These are phyloP conservation scores for Lamellibrachia luymesi DNA, from an alignment of 1,140 invertebrate species.

Conservation along the genomic window DNA sequence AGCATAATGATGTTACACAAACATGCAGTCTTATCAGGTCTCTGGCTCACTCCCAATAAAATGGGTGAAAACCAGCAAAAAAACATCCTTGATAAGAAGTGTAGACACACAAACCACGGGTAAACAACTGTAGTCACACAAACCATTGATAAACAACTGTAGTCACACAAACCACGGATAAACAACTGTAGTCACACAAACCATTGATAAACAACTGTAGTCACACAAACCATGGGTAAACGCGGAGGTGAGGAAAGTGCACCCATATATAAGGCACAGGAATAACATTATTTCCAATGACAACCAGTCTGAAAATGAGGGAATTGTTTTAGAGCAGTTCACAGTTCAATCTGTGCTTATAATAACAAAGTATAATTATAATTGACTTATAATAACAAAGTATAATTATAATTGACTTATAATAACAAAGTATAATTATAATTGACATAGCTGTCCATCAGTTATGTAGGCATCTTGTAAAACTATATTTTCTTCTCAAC, in stretches of 20 bases:
- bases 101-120: too few species aligned
- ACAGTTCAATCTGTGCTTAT: not conserved
- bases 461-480: not conserved
- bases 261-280: not conserved
- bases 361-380: not conserved
- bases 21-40: not conserved
- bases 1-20: not conserved
- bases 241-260: not conserved
- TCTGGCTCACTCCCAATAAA: not conserved
- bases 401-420: not conserved
- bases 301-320: not conserved
- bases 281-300: not conserved
- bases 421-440: not conserved
- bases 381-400: not conserved
- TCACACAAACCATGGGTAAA: not conserved
- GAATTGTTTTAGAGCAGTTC: not conserved
- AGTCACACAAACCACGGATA: too few species aligned
- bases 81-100: not conserved
- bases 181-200: too few species aligned
- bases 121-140: too few species aligned
- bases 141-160: too few species aligned
- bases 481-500: not conserved
- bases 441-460: too few species aligned
- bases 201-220: not conserved
- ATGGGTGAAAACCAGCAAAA: not conserved